These are phyloP conservation scores for Ceyx cyanopectus DNA, from an alignment of 2,113 vertebrate genomes.

Conservation along the genomic window DNA sequence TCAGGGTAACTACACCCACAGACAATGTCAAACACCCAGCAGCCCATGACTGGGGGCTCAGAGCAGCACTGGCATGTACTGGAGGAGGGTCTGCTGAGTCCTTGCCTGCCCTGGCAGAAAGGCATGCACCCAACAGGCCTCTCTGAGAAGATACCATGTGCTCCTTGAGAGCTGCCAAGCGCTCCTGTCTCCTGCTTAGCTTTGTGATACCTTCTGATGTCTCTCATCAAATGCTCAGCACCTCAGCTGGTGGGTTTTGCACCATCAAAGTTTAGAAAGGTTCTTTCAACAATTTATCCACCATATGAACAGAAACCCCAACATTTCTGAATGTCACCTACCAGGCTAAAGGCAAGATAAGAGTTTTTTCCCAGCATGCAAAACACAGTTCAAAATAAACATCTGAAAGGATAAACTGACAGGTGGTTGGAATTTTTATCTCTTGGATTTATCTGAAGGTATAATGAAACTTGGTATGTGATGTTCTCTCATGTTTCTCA, in stretches of 20 bases:
- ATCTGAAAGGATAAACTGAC: conserved; percentile 12
- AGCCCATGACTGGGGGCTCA: not conserved
- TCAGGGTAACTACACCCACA: not conserved
- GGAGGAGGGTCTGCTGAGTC: not conserved
- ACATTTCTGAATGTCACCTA: not conserved
- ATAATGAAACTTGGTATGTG: not conserved
- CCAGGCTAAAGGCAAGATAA: conserved; percentile 2
- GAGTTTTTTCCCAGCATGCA: not conserved
- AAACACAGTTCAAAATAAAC: conserved; percentile 30
- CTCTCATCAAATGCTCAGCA: not conserved
- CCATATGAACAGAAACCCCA: not conserved
- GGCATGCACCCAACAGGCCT: not conserved
- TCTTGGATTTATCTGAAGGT: not conserved
- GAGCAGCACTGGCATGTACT: not conserved
- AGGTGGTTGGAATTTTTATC: not conserved
- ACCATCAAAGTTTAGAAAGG: not conserved
- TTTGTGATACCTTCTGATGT: not conserved
- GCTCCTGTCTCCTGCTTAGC: not conserved
- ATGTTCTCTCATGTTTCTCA: not conserved
- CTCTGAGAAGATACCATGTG: not conserved
- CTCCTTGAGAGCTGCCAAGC: not conserved
- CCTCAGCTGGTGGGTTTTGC: not conserved
- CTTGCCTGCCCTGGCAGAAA: not conserved
- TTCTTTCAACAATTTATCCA: not conserved
- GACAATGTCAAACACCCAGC: not conserved